Evolutionary conservation across 1,140 invertebrate genomes (phyloP).

Genomic region (Bombus sibiricus): DNA sequence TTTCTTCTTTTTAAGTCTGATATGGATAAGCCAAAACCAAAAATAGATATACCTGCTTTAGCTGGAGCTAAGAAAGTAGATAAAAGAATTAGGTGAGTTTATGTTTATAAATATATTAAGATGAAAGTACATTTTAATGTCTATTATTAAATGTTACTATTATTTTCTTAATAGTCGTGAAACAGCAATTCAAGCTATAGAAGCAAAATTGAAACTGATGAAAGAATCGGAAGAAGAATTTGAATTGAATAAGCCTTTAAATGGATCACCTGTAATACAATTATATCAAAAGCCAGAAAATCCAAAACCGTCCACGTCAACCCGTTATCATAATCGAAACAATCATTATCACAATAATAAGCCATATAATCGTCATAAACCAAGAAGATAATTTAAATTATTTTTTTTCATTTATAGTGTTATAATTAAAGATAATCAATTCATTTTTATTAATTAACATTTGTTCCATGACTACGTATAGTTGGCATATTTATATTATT

Average conservation of each 20-base stretch:
- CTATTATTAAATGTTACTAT: neutral
- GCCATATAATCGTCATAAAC: slow-evolving; percentile 78
- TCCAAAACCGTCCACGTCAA: slow-evolving; percentile 80
- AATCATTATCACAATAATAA: slow-evolving; percentile 75
- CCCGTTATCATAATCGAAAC: slow-evolving; percentile 71
- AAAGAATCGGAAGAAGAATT: slow-evolving; percentile 88
- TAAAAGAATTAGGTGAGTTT: slow-evolving; percentile 83
- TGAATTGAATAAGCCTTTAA: slow-evolving; percentile 87
- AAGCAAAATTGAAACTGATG: slow-evolving; percentile 93
- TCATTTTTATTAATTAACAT: slow-evolving; percentile 39
- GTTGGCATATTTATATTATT: slow-evolving; percentile 58
- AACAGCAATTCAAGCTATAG: slow-evolving; percentile 92
- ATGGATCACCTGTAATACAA: slow-evolving; percentile 86
- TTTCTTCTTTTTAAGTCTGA: slow-evolving; percentile 84
- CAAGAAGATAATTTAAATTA: slow-evolving; percentile 78
- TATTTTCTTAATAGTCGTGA: slow-evolving; percentile 84
- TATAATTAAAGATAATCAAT: slow-evolving; percentile 39
- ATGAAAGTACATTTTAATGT: neutral
- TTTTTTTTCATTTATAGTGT: slow-evolving; percentile 40
- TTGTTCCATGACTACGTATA: slow-evolving; percentile 33
- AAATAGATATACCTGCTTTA: slow-evolving; percentile 89
- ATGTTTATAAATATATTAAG: slow-evolving; percentile 9
- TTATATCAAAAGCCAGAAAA: slow-evolving; percentile 84
- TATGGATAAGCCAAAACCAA: slow-evolving; percentile 88
- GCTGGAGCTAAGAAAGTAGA: slow-evolving; percentile 88